Conservation (phyloP, 1,140 invertebrate genomes). For the Cylas formicarius region DNA sequence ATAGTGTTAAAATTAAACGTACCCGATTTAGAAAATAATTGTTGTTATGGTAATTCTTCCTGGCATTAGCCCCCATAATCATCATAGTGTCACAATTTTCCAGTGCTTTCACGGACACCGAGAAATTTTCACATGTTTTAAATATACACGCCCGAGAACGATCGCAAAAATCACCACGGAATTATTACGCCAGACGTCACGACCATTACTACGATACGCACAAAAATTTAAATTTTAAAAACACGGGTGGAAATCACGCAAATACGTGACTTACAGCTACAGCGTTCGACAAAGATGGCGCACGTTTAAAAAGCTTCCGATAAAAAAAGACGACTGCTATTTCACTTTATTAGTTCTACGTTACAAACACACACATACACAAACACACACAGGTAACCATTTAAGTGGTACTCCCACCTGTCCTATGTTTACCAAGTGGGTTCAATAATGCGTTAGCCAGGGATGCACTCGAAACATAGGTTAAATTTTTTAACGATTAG, state of each 20-base stretch:
- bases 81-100: too few relatives aligned
- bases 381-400: slow-evolving; percentile 21
- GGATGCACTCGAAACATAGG: too few relatives aligned
- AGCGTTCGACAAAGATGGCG: too few relatives aligned
- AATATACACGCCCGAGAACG: too few relatives aligned
- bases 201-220: slow-evolving; percentile 10
- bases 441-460: slow-evolving; percentile 21
- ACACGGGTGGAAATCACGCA: neutral
- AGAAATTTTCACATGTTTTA: too few relatives aligned
- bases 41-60: slow-evolving; percentile 16
- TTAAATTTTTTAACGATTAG: too few relatives aligned
- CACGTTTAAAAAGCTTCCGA: too few relatives aligned
- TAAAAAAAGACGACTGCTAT: slow-evolving; percentile 3
- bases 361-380: too few relatives aligned
- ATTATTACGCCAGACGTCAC: neutral
- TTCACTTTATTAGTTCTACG: slow-evolving; percentile 16
- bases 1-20: too few relatives aligned
- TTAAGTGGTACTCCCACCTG: slow-evolving; percentile 19
- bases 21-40: slow-evolving; percentile 20
- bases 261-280: neutral
- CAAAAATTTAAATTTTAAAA: slow-evolving; percentile 2
- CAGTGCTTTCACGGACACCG: too few relatives aligned
- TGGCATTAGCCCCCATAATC: slow-evolving; percentile 13
- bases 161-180: too few relatives aligned
- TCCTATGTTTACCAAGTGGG: slow-evolving; percentile 21